These are phyloP conservation scores for Cavia porcellus DNA, from an alignment of 2,113 vertebrate species.

Conservation along the genomic window DNA sequence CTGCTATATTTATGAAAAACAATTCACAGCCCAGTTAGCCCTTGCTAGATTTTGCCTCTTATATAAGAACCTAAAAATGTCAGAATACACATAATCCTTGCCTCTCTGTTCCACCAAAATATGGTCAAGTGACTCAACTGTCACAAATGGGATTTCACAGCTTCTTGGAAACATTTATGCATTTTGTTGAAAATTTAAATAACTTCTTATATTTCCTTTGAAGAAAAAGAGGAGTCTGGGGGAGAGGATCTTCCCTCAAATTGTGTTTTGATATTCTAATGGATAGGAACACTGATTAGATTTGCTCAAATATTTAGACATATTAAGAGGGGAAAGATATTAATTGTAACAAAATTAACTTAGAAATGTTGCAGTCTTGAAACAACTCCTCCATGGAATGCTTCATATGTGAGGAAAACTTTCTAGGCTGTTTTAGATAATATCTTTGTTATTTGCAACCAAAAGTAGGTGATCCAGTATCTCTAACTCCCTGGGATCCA, in stretches of 20 bases:
- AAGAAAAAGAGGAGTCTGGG: background rate
- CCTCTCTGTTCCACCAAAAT: background rate
- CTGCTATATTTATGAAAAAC: background rate
- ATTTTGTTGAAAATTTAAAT: background rate
- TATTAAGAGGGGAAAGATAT: background rate
- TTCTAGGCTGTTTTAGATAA: background rate
- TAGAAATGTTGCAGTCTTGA: background rate
- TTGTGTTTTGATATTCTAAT: background rate
- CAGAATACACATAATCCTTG: background rate
- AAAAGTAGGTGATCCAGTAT: background rate
- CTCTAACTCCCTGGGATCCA: background rate
- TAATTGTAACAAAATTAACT: conserved; percentile 5
- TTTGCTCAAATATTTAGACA: background rate
- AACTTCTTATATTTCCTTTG: background rate
- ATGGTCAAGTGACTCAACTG: background rate
- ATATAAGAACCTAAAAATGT: background rate
- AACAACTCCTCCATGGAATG: background rate
- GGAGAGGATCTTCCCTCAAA: background rate
- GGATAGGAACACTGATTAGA: background rate
- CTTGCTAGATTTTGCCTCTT: background rate
- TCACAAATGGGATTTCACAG: background rate
- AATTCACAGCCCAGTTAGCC: background rate
- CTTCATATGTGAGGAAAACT: background rate
- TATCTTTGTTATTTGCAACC: background rate
- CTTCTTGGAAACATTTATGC: background rate